A percentile compares a stretch with the other conserved stretches of the same genome.
Conservation (phyloP, 2,797 vertebrate species). For the Sebastes goodei region DNA sequence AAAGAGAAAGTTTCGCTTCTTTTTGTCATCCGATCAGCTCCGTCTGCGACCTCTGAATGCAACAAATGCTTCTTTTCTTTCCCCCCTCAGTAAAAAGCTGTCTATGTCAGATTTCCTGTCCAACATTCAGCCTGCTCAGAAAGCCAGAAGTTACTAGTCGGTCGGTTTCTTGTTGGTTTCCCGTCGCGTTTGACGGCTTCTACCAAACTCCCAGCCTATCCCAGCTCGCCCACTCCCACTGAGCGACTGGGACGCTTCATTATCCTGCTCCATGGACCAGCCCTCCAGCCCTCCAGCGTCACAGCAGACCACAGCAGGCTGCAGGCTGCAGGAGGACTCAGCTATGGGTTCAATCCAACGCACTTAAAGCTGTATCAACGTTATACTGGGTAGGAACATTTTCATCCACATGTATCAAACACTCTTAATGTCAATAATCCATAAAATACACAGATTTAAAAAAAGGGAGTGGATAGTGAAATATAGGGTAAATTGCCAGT, state of each 20-base stretch:
- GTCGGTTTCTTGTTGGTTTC: slow-evolving; percentile 6
- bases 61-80: slow-evolving; percentile 32
- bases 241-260: slow-evolving; percentile 42
- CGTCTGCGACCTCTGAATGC: slow-evolving; percentile 6
- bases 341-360: background rate
- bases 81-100: background rate
- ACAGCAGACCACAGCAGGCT: background rate
- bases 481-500: background rate
- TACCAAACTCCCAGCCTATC: slow-evolving; percentile 85
- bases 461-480: too few species aligned
- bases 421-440: background rate
- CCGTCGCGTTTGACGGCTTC: slow-evolving; percentile 59
- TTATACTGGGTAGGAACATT: background rate
- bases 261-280: slow-evolving; percentile 28
- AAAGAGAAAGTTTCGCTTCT: slow-evolving; percentile 67
- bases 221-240: slow-evolving; percentile 81
- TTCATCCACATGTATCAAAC: background rate
- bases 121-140: slow-evolving; percentile 45
- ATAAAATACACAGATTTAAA: background rate
- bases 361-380: background rate
- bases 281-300: slow-evolving; percentile 61
- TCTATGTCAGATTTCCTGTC: slow-evolving; percentile 48
- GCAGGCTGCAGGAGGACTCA: slow-evolving; percentile 13
- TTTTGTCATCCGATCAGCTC: slow-evolving; percentile 62
- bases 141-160: slow-evolving; percentile 27